phyloP scores from a whole-genome alignment of 2,113 vertebrate genomes.

The Leptodactylus fuscus region DNA sequence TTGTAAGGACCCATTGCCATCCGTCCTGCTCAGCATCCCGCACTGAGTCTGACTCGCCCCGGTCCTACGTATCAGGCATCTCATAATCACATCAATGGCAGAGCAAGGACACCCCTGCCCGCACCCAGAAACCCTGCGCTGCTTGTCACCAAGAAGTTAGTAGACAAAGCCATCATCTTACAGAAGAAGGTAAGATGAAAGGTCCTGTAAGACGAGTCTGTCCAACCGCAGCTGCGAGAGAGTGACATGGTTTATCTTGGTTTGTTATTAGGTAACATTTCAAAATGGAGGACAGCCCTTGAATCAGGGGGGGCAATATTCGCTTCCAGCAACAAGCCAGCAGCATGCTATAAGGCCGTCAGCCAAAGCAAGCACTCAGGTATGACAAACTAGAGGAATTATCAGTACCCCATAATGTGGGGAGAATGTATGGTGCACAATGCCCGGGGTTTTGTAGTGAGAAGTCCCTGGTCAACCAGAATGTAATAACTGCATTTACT shows the following conservation, averaged over 20 bases:
- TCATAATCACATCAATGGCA: conserved; percentile 27
- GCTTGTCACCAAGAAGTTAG: conserved; percentile 74
- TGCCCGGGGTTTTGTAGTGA: too few species aligned
- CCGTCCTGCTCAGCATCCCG: neutral
- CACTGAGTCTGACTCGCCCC: neutral
- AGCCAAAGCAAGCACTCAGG: neutral
- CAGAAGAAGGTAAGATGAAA: conserved; percentile 75
- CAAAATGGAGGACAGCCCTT: conserved; percentile 26
- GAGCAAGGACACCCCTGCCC: conserved; percentile 66
- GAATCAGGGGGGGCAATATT: neutral
- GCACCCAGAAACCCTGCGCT: conserved; percentile 73
- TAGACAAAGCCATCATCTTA: conserved; percentile 78
- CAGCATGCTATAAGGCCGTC: neutral
- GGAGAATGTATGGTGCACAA: too few species aligned
- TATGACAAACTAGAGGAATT: neutral
- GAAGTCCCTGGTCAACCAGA: too few species aligned
- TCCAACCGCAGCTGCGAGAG: too few species aligned
- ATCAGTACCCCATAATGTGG: neutral
- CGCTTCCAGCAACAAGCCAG: neutral
- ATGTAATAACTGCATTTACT: too few species aligned
- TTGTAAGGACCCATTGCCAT: neutral
- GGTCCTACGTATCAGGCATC: fast-evolving
- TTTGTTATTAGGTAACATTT: conserved; percentile 25
- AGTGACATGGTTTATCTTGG: neutral
- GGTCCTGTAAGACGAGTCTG: neutral